A percentile compares a stretch with the other conserved stretches of the same genome.
These are phyloP conservation scores for Datnioides undecimradiatus DNA, from an alignment of 2,113 vertebrate species.

Conservation along the genomic window DNA sequence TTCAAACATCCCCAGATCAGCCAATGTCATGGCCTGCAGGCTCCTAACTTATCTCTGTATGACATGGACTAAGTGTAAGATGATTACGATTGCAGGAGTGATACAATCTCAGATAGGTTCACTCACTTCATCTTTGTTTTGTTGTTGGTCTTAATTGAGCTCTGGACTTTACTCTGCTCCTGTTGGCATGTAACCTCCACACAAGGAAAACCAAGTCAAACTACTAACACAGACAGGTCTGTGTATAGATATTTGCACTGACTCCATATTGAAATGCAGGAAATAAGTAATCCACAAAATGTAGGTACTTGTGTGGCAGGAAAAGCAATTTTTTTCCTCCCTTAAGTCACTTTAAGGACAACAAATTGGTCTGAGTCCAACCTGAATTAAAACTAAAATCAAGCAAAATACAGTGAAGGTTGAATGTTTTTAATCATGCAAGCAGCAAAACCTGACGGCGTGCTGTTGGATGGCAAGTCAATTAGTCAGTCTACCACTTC, in stretches of 20 bases:
- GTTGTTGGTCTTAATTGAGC: neutral
- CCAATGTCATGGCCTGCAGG: neutral
- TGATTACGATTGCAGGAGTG: constrained; percentile 1
- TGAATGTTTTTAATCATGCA: neutral
- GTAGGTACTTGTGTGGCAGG: neutral
- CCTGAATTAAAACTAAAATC: neutral
- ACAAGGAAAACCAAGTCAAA: neutral
- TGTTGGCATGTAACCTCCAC: neutral
- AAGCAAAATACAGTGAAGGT: neutral
- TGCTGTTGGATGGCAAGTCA: neutral
- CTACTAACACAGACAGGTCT: neutral
- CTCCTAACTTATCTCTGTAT: constrained; percentile 4
- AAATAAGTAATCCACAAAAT: no score
- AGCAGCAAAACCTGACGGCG: neutral
- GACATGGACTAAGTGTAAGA: neutral
- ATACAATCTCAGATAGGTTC: constrained; percentile 21
- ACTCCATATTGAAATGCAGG: neutral
- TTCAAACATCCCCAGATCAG: neutral
- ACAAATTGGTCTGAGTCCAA: neutral
- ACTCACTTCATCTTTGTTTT: constrained; percentile 12
- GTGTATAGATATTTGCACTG: neutral
- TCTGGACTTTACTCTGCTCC: neutral
- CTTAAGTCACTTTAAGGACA: no score
- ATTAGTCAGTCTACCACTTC: neutral
- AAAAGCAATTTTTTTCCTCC: neutral